Conservation (phyloP, 2,797 vertebrate genomes). For the Melopsittacus undulatus region DNA sequence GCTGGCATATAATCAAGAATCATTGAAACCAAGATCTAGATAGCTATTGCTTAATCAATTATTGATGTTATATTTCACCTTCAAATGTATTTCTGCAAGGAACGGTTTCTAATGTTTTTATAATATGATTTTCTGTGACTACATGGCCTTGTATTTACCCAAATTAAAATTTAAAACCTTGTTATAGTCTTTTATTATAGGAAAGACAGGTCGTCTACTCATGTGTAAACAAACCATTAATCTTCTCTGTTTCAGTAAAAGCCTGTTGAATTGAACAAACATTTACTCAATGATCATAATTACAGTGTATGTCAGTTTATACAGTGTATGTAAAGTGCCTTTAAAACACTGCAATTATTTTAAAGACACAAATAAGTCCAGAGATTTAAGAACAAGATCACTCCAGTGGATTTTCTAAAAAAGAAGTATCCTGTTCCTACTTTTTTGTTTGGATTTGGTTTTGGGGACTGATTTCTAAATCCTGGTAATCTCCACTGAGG, state of each 20-base stretch:
- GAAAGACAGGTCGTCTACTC: constrained; percentile 13
- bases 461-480: background rate
- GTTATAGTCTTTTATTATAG: background rate
- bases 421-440: background rate
- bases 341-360: constrained; percentile 29
- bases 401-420: background rate
- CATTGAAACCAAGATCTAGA: background rate
- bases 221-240: constrained; percentile 45
- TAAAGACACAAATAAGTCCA: background rate
- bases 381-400: background rate
- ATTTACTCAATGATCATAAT: constrained; percentile 52
- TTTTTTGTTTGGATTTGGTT: background rate
- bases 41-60: background rate
- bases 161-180: constrained; percentile 19
- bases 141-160: background rate
- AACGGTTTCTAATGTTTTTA: background rate
- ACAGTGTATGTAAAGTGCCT: background rate
- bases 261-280: constrained; percentile 32
- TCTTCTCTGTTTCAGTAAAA: constrained; percentile 39
- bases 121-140: background rate
- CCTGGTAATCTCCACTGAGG: background rate
- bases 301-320: background rate
- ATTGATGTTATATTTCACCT: background rate
- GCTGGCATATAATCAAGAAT: background rate
- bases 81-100: background rate